Evolutionary conservation across 2,888 invertebrate genomes (phyloP).

Genomic region (Drosophila flavopinicola): DNA sequence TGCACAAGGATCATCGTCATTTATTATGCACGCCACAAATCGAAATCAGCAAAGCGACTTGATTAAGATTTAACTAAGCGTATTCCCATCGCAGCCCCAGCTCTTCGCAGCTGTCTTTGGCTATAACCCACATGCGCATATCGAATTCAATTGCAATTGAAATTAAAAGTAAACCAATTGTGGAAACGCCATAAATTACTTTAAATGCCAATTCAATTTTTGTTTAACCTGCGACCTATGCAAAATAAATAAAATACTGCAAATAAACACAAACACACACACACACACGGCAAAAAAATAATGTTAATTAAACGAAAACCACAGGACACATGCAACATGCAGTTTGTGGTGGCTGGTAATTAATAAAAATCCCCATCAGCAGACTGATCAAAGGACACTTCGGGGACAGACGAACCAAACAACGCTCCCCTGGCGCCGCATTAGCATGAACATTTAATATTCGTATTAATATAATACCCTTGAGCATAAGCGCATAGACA

Average conservation of each 20-base stretch:
- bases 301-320: constrained; percentile 74
- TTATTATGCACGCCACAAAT: constrained; percentile 77
- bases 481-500: background rate
- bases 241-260: constrained; percentile 9
- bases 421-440: constrained; percentile 14
- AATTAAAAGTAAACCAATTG: constrained; percentile 34
- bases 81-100: constrained; percentile 38
- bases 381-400: constrained; percentile 49
- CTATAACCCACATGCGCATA: constrained; percentile 21
- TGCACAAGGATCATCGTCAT: constrained; percentile 49
- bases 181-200: constrained; percentile 58
- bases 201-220: constrained; percentile 54
- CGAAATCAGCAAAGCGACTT: constrained; percentile 75
- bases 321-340: constrained; percentile 56
- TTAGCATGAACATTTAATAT: constrained; percentile 58
- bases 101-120: constrained; percentile 6
- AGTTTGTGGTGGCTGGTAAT: constrained; percentile 69
- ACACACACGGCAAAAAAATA: constrained; percentile 39
- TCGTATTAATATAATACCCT: constrained; percentile 36
- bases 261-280: constrained; percentile 15
- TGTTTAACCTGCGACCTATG: constrained; percentile 8
- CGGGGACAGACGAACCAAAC: constrained; percentile 34
- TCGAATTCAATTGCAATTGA: constrained; percentile 54
- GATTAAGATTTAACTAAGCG: constrained; percentile 79
- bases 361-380: constrained; percentile 59